Conservation (phyloP, 2,113 vertebrate genomes). For the Meleagris gallopavo region DNA sequence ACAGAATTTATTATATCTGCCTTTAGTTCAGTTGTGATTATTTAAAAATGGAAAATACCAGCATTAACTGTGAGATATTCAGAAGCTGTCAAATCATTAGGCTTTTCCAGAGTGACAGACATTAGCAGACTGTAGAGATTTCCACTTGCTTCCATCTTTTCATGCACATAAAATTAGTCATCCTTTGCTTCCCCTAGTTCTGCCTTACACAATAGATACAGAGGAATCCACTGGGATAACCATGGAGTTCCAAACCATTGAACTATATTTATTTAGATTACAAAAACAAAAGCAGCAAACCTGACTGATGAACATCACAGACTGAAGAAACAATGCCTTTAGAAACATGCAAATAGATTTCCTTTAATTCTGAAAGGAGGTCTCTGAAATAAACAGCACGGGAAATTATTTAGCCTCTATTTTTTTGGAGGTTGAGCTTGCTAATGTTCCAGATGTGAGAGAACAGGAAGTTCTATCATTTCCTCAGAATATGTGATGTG, state of each 20-base stretch:
- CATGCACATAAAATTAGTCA: constrained; percentile 52
- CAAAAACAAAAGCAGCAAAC: constrained; percentile 59
- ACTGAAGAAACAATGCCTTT: constrained; percentile 65
- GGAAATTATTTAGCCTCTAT: constrained; percentile 67
- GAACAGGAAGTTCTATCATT: constrained; percentile 75
- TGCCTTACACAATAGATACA: constrained; percentile 53
- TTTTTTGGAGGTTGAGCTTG: constrained; percentile 59
- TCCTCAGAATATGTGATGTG: constrained; percentile 43
- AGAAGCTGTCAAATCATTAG: not conserved
- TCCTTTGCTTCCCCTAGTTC: constrained; percentile 50
- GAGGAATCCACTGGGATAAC: constrained; percentile 46
- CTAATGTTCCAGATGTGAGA: constrained; percentile 67
- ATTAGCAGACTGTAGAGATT: not conserved
- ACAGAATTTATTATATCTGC: not conserved
- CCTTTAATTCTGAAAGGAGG: constrained; percentile 68
- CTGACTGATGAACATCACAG: constrained; percentile 67
- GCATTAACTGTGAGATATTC: not conserved
- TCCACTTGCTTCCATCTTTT: constrained; percentile 20
- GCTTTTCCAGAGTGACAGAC: not conserved
- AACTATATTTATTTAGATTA: constrained; percentile 64
- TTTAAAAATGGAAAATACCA: not conserved
- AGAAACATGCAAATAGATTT: constrained; percentile 72
- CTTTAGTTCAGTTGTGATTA: not conserved
- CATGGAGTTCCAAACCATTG: constrained; percentile 35
- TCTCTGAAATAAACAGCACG: constrained; percentile 69